Evolutionary conservation across 2,113 vertebrate species (phyloP).

Genomic region (Fregetta grallaria): DNA sequence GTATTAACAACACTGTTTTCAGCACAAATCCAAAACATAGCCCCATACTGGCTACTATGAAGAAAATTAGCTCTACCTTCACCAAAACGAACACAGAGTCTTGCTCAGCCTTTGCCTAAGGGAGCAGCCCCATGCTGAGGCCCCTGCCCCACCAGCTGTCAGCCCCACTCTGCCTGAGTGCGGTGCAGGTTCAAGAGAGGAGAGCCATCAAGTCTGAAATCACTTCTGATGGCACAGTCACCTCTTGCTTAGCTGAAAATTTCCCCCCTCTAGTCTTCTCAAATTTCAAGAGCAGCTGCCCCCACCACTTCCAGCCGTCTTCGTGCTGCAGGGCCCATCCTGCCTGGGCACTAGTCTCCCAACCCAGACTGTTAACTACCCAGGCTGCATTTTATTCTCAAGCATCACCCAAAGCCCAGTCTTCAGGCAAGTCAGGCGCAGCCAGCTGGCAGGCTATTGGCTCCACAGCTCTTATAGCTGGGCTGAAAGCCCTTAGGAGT

Average conservation of each 20-base stretch:
- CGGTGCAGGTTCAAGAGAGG: fast-evolving
- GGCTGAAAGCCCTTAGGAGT: not conserved
- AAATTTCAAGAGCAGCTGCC: not conserved
- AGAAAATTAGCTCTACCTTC: not conserved
- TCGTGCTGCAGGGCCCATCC: not conserved
- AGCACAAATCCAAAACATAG: not conserved
- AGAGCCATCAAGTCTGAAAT: not conserved
- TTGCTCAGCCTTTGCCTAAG: not conserved
- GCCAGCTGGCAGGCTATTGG: not conserved
- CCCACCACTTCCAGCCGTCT: not conserved
- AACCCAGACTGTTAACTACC: too few relatives aligned
- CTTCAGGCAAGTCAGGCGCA: not conserved
- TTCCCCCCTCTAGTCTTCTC: not conserved
- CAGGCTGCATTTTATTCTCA: not conserved
- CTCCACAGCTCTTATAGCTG: not conserved
- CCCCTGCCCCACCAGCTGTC: not conserved
- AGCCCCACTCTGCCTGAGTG: fast-evolving
- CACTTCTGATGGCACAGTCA: not conserved
- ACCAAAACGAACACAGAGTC: not conserved
- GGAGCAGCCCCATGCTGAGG: not conserved
- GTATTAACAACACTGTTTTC: not conserved
- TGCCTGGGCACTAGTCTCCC: fast-evolving
- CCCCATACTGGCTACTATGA: not conserved
- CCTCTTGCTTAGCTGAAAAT: not conserved
- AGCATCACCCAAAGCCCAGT: not conserved